Evolutionary conservation across 2,888 invertebrate species (phyloP).

Genomic region (Nymphalis urticae): DNA sequence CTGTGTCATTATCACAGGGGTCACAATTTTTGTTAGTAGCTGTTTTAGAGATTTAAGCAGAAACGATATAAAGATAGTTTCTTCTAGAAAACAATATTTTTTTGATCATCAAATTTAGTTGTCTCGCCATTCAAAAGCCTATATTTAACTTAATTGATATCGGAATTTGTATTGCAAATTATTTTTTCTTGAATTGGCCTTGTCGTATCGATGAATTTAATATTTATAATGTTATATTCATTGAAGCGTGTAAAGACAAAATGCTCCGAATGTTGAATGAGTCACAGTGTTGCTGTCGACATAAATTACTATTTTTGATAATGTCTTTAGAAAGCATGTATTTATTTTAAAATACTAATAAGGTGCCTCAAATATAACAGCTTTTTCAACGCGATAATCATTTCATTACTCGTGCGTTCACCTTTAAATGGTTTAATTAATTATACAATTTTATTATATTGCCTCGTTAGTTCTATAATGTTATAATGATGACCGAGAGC

Average conservation of each 20-base stretch:
- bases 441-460: slow-evolving; percentile 29
- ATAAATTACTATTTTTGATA: slow-evolving; percentile 16
- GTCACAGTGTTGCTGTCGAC: slow-evolving; percentile 1
- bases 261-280: background rate
- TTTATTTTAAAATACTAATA: slow-evolving; percentile 18
- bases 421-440: slow-evolving; percentile 26
- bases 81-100: too few species aligned
- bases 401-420: slow-evolving; percentile 33
- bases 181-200: background rate
- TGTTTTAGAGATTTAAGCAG: background rate
- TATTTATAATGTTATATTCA: background rate
- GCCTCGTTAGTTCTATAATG: slow-evolving; percentile 15
- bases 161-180: background rate
- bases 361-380: slow-evolving; percentile 18
- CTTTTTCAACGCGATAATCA: slow-evolving; percentile 31
- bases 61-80: too few species aligned
- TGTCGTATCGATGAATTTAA: background rate
- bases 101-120: too few species aligned
- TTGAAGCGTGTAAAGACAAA: background rate
- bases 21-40: background rate
- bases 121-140: too few species aligned
- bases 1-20: background rate
- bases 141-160: background rate
- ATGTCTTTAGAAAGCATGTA: slow-evolving; percentile 11
- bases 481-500: slow-evolving; percentile 10